Evolutionary conservation across 1,140 invertebrate genomes (phyloP), one percentile per base, ranked within the genome.

Genomic region (Copidosoma floridanum): DNA sequence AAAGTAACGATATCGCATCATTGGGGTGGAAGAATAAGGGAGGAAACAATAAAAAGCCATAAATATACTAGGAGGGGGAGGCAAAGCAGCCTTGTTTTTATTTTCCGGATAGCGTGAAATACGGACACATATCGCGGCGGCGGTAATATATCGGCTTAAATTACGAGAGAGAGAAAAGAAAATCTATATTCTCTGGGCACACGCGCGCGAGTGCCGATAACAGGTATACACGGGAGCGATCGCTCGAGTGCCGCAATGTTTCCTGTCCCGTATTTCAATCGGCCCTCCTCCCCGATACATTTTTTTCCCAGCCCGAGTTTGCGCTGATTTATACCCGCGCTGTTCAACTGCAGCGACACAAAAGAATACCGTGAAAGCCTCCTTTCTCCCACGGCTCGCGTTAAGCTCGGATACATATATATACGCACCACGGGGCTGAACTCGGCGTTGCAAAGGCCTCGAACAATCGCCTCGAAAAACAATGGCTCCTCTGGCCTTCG

Each of bases 211-310:
- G 16, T 23, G 20, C 44, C 29, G 29, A 6, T 32, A 32, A 32
- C 12, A 32, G 29, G 6, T 12, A 32, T 32, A 24, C 26, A 46
- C 23, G 44, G 35, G 16, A 53, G 38, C 50, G 50, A 53, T 55
- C 24, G 41, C 26, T 20, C 44, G 44, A 55, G 53, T 55, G 53
- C 40, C 53, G 26, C 53, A 44, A 55, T 55, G 53, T 55, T 55
- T 55, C 40, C 7, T 16, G 53, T 35, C 53, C 44, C 53, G 32
- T 55, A 55, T 55, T 44, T 55, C 53, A 55, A 43, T 27, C 41
- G 20, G 12, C 21, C n/a, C n/a, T n/a, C n/a, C n/a, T n/a, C n/a
- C n/a, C 37, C 37, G 50, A 53, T 53, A 27, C 20, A 23, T n/a
- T 37, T 37, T 51, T 51, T 35, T 12, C 21, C 48, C 14, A 24